Base-by-base conservation (phyloP, 2,113 vertebrate genomes). In the Alethe diademata region DNA sequence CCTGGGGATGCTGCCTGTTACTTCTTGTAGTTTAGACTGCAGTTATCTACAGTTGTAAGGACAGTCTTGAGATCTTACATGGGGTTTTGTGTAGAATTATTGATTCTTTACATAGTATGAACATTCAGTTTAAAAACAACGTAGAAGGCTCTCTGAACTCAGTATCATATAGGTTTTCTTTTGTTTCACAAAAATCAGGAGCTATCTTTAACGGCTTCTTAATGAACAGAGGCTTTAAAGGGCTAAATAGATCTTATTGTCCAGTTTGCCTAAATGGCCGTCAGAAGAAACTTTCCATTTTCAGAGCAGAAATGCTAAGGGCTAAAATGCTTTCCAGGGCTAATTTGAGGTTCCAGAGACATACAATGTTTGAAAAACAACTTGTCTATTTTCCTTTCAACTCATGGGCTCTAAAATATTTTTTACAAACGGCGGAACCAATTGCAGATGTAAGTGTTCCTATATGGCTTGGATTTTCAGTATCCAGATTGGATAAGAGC, bases 311-410 rank as follows among this genome's bases (percentile, higher is more conserved):
- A 93, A 65, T 88, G 40, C 42, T 69, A 96, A 95, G 96, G 96
- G 96, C 96, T 96, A 95, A 92, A 93, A 90, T 73, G 38, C 48
- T 90, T 94, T 88, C 81, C 40, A 83, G 93, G 65, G 75, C 65
- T 95, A n/a, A 78, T 91, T 28, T 73, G 92, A 92, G 24, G 53
- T 80, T 94, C 60, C 4, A 3, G 69, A 61, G 31, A 71, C 17
- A 26, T 7, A 38, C 1, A 51, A 17, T 1, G 1, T 84, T 91
- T 62, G 17, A 88, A 71, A 91, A 78, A n/a, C 61, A 95, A 45
- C 36, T 78, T 36, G 24, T 81, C 40, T 66, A 11, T 66, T 91
- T 93, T 90, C 56, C 36, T 79, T 92, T 84, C 45, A 78, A 23
- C 14, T 93, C 64, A 26, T 0, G 1, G 67, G 51, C 29, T 81